Evolutionary conservation across 1,140 invertebrate species (phyloP).

Genomic region (Halesus radiatus): DNA sequence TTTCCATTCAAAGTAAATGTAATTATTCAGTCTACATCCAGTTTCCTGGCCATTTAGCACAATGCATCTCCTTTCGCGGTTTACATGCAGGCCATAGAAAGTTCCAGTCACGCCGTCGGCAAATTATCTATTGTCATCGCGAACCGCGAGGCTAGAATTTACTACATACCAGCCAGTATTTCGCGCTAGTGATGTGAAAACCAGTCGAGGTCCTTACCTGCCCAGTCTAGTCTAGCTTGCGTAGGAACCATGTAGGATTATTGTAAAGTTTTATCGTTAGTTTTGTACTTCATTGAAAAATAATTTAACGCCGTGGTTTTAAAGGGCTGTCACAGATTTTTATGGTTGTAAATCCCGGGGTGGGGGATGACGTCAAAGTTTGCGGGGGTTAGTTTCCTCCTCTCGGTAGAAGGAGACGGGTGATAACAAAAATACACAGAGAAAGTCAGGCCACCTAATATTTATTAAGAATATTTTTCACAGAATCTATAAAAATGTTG

Average conservation of each 20-base stretch:
- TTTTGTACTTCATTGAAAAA: too few relatives aligned
- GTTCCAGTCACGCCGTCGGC: constrained; percentile 10
- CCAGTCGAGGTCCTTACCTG: background rate
- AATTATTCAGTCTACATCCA: background rate
- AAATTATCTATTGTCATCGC: constrained; percentile 30
- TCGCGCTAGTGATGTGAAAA: background rate
- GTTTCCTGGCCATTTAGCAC: background rate
- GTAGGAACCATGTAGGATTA: background rate
- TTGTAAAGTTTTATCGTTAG: too few relatives aligned
- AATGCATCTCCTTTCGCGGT: background rate
- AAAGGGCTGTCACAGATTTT: too few relatives aligned
- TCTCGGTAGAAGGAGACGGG: too few relatives aligned
- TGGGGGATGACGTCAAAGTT: too few relatives aligned
- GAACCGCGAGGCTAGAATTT: background rate
- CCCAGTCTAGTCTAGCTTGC: background rate
- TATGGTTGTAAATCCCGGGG: too few relatives aligned
- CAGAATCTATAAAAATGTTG: too few relatives aligned
- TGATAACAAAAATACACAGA: too few relatives aligned
- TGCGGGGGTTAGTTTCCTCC: too few relatives aligned
- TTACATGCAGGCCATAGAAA: constrained; percentile 19
- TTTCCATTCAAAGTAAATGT: background rate
- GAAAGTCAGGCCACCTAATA: too few relatives aligned
- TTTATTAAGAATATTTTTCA: too few relatives aligned
- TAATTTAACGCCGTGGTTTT: too few relatives aligned
- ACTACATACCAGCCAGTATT: background rate